A percentile compares a stretch with the other conserved stretches of the same genome.
Evolutionary conservation across 2,888 invertebrate species (phyloP).

Genomic region (Philonicus albiceps): DNA sequence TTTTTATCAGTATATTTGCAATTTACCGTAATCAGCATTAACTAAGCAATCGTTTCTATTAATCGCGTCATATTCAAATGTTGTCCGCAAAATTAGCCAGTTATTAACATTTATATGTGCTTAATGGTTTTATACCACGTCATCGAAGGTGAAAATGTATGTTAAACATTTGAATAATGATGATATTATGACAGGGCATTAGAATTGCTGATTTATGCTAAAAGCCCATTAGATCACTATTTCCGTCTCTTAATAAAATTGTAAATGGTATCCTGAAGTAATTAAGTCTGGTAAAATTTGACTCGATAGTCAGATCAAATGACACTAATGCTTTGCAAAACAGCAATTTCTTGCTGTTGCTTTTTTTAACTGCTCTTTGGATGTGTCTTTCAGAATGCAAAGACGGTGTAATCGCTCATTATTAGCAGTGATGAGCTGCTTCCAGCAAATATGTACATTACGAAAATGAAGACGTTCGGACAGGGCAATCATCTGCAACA

Average conservation of each 20-base stretch:
- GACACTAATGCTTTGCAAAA: not conserved
- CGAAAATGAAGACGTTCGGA: not conserved
- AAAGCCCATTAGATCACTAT: not conserved
- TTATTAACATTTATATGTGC: not conserved
- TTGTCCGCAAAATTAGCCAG: not conserved
- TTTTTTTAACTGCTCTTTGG: not conserved
- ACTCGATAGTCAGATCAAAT: not conserved
- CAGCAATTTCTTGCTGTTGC: not conserved
- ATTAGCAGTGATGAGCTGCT: not conserved
- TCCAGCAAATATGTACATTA: not conserved
- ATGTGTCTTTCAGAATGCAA: not conserved
- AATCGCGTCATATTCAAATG: not conserved
- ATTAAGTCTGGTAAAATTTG: not conserved
- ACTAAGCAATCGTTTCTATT: not conserved
- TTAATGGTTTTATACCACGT: not conserved
- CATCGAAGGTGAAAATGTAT: not conserved
- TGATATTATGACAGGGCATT: not conserved
- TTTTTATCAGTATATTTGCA: not conserved
- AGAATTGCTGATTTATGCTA: not conserved
- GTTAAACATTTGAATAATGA: not conserved
- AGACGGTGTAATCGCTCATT: not conserved
- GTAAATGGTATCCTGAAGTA: not conserved
- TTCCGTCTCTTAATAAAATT: not conserved
- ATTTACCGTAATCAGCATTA: not conserved
- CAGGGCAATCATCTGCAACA: not conserved